Conservation (phyloP, 2,797 vertebrate species). For the Sardinella longiceps region DNA sequence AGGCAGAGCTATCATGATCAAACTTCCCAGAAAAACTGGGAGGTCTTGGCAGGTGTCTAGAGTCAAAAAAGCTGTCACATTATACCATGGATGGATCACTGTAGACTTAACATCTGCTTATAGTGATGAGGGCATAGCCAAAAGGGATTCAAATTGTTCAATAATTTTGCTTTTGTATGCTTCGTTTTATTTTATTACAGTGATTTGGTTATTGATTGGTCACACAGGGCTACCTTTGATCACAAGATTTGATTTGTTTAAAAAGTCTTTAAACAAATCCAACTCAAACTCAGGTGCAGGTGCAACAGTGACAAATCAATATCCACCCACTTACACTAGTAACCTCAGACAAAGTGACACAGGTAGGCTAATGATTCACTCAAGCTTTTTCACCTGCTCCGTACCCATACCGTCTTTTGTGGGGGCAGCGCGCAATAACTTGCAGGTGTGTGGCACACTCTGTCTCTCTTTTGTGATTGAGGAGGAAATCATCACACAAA, state of each 20-base stretch:
- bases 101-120: too few species aligned
- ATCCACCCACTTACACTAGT: background rate
- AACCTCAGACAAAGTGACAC: background rate
- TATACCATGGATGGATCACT: background rate
- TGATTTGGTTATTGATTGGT: too few species aligned
- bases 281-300: background rate
- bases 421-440: background rate
- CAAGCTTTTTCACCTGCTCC: conserved; percentile 3
- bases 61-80: background rate
- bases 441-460: conserved; percentile 32
- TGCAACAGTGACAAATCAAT: background rate
- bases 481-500: conserved; percentile 61
- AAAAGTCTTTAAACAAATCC: background rate
- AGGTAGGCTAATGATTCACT: conserved; percentile 1
- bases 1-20: background rate
- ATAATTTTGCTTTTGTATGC: too few species aligned
- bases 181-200: too few species aligned
- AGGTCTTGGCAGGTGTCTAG: background rate
- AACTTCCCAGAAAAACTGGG: background rate
- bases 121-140: too few species aligned
- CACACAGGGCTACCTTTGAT: background rate
- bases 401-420: background rate
- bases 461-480: conserved; percentile 62
- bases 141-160: too few species aligned
- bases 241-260: background rate